Percentiles rank a stretch among this genome's conserved stretches.
These are phyloP conservation scores for Crotalus viridis DNA, from an alignment of 2,113 vertebrate species.

Conservation along the genomic window DNA sequence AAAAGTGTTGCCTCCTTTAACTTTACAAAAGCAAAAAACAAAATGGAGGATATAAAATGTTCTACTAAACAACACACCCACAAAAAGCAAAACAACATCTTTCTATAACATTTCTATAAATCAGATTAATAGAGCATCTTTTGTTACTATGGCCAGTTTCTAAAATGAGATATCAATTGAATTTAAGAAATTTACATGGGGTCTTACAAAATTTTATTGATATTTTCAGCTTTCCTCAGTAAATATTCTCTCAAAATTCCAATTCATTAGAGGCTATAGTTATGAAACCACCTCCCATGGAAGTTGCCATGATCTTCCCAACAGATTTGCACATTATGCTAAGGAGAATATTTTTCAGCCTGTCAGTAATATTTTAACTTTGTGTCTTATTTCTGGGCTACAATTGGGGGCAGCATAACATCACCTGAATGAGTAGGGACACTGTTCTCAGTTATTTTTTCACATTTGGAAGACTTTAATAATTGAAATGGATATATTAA, in stretches of 20 bases:
- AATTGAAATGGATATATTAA: not conserved
- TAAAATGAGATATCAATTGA: not conserved
- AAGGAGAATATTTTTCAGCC: not conserved
- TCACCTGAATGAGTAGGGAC: not conserved
- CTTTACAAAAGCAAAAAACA: not conserved
- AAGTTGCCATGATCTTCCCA: not conserved
- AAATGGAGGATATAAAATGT: not conserved
- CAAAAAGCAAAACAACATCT: not conserved
- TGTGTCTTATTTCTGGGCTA: not conserved
- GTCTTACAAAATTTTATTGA: not conserved
- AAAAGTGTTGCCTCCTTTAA: slow-evolving; percentile 6
- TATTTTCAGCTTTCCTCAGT: not conserved
- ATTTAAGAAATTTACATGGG: not conserved
- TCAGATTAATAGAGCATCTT: not conserved
- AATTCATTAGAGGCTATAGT: not conserved
- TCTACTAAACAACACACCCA: not conserved
- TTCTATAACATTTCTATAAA: not conserved
- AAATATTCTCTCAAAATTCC: not conserved
- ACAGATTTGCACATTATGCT: not conserved
- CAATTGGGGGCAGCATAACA: not conserved
- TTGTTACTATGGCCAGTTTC: not conserved
- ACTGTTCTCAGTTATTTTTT: not conserved
- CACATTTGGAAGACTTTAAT: not conserved
- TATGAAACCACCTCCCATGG: not conserved
- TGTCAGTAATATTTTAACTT: not conserved